These are phyloP conservation scores for Odontothrips loti DNA, from an alignment of 2,888 invertebrate genomes.

Conservation along the genomic window DNA sequence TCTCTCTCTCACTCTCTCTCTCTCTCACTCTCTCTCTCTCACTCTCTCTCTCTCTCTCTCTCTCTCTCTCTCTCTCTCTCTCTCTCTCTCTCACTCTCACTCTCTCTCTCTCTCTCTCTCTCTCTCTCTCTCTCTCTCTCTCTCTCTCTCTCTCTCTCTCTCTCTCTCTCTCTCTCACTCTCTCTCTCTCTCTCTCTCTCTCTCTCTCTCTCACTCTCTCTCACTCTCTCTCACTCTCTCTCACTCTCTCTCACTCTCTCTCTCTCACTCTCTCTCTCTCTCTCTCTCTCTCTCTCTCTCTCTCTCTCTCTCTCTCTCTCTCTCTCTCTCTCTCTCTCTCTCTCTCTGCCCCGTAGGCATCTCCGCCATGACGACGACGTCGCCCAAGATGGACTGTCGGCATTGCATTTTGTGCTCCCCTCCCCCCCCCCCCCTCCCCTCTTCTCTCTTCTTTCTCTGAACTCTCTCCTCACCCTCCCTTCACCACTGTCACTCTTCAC, in stretches of 20 bases:
- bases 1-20: slow-evolving; percentile 21
- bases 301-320: too few relatives aligned
- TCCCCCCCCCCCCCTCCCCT: slow-evolving; percentile 27
- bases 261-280: too few relatives aligned
- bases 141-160: slow-evolving; percentile 24
- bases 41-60: slow-evolving; percentile 30
- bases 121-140: slow-evolving; percentile 25
- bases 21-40: slow-evolving; percentile 30
- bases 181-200: slow-evolving; percentile 28
- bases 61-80: slow-evolving; percentile 12
- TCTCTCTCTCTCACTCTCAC: too few relatives aligned
- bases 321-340: too few relatives aligned
- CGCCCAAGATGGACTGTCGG: too few relatives aligned
- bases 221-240: not conserved
- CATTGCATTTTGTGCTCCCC: too few relatives aligned
- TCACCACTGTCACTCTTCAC: slow-evolving; percentile 11
- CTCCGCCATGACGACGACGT: too few relatives aligned
- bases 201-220: slow-evolving; percentile 12
- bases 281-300: too few relatives aligned
- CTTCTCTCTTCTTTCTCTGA: not conserved
- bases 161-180: not conserved
- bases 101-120: slow-evolving; percentile 5
- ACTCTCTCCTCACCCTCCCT: slow-evolving; percentile 9
- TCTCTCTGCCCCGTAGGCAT: too few relatives aligned
- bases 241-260: not conserved